phyloP scores from a whole-genome alignment of 2,113 vertebrate genomes.

The Corythoichthys haematopterus region DNA sequence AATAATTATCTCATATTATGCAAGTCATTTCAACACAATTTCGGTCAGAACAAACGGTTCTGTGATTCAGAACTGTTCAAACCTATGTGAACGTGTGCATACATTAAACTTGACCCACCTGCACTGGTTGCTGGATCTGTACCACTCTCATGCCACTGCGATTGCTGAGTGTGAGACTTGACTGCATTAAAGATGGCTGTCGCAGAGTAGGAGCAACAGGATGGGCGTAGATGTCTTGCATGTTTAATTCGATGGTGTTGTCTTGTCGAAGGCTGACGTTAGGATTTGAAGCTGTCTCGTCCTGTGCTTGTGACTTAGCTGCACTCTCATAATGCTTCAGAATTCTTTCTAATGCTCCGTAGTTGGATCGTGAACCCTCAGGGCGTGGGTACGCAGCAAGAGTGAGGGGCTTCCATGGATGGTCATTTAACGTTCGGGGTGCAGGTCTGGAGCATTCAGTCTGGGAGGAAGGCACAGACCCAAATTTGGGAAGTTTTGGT shows the following conservation, averaged over 20 bases:
- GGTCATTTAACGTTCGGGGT: conserved; percentile 74
- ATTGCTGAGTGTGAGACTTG: conserved; percentile 56
- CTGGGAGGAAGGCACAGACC: conserved; percentile 32
- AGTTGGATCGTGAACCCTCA: conserved; percentile 88
- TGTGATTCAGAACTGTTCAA: not conserved
- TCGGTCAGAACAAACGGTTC: conserved; percentile 3
- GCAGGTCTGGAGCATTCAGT: conserved; percentile 44
- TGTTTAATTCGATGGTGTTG: conserved; percentile 69
- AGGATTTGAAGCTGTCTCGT: conserved; percentile 28
- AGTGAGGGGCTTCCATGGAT: conserved; percentile 85
- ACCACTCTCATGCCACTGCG: conserved; percentile 30
- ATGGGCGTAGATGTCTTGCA: conserved; percentile 69
- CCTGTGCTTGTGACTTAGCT: conserved; percentile 55
- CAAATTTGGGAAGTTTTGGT: conserved; percentile 26
- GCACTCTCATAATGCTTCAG: conserved; percentile 85
- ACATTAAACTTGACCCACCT: conserved; percentile 63
- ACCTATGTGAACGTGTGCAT: conserved; percentile 1
- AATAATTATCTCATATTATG: not conserved
- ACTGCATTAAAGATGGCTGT: conserved; percentile 54
- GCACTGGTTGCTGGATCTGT: conserved; percentile 51
- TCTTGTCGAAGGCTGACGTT: conserved; percentile 49
- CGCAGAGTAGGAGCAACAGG: conserved; percentile 32
- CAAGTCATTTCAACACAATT: conserved; percentile 8
- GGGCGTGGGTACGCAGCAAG: conserved; percentile 87
- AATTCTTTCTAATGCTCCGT: conserved; percentile 88